phyloP scores from a whole-genome alignment of 2,113 vertebrate genomes.

The Copsychus sechellarum region DNA sequence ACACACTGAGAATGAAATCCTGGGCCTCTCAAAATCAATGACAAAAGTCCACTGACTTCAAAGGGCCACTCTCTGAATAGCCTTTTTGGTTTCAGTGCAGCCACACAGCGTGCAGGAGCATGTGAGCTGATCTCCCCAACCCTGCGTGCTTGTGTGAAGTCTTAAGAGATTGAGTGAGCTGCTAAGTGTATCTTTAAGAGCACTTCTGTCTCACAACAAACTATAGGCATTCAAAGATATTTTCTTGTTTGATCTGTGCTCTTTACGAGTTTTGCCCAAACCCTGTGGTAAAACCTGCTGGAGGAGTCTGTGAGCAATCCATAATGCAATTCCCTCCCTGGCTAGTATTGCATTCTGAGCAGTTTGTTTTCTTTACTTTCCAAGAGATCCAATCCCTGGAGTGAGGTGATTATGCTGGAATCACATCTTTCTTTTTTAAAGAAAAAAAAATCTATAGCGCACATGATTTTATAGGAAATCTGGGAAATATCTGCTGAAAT shows the following conservation, averaged over 20 bases:
- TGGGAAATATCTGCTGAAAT: conserved; percentile 14
- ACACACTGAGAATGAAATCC: neutral
- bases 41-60: conserved; percentile 41
- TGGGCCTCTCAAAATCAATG: conserved; percentile 50
- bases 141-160: neutral
- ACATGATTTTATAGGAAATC: conserved; percentile 11
- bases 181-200: conserved; percentile 6
- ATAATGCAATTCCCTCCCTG: neutral
- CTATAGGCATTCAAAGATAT: neutral
- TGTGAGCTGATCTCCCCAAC: conserved; percentile 10
- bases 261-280: neutral
- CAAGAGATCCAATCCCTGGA: neutral
- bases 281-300: neutral
- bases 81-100: neutral
- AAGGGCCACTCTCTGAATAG: neutral
- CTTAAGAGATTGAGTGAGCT: conserved; percentile 7
- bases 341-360: neutral
- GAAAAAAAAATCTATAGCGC: neutral
- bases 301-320: neutral
- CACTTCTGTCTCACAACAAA: neutral
- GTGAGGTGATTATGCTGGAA: neutral
- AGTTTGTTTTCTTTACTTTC: conserved; percentile 27
- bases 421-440: neutral
- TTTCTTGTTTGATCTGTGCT: conserved; percentile 14
- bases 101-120: neutral